Evolutionary conservation across 2,888 invertebrate genomes (phyloP).

Genomic region (Cataglyphis livida): DNA sequence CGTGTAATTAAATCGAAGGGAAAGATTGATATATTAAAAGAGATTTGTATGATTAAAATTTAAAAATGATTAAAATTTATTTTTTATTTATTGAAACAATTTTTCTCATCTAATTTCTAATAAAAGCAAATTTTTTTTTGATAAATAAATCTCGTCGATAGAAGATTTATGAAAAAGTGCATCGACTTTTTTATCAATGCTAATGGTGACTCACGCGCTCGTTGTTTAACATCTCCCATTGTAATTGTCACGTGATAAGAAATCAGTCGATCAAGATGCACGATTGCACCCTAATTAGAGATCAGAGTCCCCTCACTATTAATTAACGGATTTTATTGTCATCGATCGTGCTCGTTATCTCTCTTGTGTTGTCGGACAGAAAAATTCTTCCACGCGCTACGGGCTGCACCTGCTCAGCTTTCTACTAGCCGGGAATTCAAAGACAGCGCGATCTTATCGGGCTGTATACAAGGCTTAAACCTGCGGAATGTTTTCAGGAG

Average conservation of each 20-base stretch:
- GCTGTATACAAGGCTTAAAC: slow-evolving; percentile 44
- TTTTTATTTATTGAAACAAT: neutral
- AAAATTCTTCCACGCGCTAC: slow-evolving; percentile 34
- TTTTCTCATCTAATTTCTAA: neutral
- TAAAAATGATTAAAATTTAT: neutral
- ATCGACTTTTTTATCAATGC: too few species aligned
- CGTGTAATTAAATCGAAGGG: neutral
- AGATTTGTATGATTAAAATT: slow-evolving; percentile 6
- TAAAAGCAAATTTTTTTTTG: neutral
- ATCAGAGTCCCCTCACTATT: neutral
- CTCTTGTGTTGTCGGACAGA: neutral
- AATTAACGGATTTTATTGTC: slow-evolving; percentile 33
- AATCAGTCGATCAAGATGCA: neutral
- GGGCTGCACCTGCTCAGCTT: slow-evolving; percentile 56
- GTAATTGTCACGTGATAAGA: neutral
- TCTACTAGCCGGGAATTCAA: slow-evolving; percentile 42
- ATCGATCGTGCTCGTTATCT: neutral
- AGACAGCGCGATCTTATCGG: slow-evolving; percentile 57
- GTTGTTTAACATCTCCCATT: neutral
- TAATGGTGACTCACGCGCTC: too few species aligned
- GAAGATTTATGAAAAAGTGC: neutral
- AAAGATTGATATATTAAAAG: neutral
- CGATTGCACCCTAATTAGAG: neutral
- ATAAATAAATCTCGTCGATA: neutral
- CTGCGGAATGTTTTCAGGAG: slow-evolving; percentile 24